Base-by-base conservation (phyloP, 1,140 invertebrate species). In the Rhopalosiphum maidis region DNA sequence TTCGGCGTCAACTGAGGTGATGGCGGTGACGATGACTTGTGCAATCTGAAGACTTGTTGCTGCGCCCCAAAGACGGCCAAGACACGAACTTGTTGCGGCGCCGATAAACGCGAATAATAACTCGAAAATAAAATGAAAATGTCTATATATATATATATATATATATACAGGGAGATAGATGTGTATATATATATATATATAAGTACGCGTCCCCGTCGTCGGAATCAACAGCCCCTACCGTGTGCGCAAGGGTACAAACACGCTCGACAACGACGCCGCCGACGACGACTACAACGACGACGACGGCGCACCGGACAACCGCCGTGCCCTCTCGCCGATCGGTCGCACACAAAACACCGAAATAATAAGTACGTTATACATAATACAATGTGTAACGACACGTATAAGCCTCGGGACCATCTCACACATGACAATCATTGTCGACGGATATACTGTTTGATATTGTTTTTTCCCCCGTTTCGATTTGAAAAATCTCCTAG, bases 31-130 rank as follows among this genome's bases (percentile, higher is more conserved):
- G 87, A 37, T 30, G 86, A 87, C 43, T 87, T 22, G 86, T 87
- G 22, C 51, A 51, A 48, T 87, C 48, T 54, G 87, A 89, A 43
- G 90, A 91, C 90, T 91, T 91, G 90, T 91, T 91, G 90, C 90
- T 83, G 68, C 68, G n/a, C 46, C 90, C 77, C 77, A 77, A 91
- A 82, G 90, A 91, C 90, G 90, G 46, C 90, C 7, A 91, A 91
- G 90, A 83, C 77, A 83, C 90, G 30, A 91, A 91, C 90, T 91
- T 91, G 90, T 91, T 91, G 90, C 90, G 90, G 90, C 90, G 90
- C 90, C 51, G 68, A 91, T 91, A 51, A 46, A 91, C 43, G 77
- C n/a, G 60, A 91, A 83, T 91, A 91, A 51, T 46, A 48, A 48
- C 86, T 46, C 18, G 86, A 21, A 77, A 77, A 77, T 77, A 77